These are phyloP conservation scores for Rallus limicola DNA, from an alignment of 2,113 vertebrate genomes.

Conservation along the genomic window DNA sequence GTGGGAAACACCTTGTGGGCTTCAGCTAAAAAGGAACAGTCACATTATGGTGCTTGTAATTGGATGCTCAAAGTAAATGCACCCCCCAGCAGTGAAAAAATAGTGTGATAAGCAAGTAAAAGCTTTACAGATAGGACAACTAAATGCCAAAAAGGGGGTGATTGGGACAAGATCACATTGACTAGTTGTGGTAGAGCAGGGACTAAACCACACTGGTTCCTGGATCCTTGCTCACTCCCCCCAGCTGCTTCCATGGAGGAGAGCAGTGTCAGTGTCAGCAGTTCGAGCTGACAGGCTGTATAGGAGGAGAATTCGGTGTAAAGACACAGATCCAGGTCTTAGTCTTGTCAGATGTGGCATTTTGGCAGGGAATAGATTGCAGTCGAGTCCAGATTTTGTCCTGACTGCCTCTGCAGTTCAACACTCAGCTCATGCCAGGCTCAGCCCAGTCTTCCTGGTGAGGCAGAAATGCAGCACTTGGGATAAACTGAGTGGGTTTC, in stretches of 20 bases:
- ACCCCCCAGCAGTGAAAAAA: fast-evolving
- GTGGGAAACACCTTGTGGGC: neutral
- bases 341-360: neutral
- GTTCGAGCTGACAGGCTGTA: fast-evolving
- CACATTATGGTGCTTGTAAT: neutral
- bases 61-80: neutral
- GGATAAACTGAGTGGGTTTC: neutral
- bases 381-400: neutral
- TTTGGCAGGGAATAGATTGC: neutral
- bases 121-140: neutral
- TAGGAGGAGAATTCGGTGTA: neutral
- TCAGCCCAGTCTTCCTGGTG: neutral
- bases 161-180: neutral
- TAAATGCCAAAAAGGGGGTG: neutral
- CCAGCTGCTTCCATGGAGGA: neutral
- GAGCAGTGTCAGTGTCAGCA: neutral
- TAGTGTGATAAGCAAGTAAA: neutral
- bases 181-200: neutral
- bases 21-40: neutral
- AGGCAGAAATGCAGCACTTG: neutral
- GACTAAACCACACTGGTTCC: neutral
- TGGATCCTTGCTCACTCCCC: fast-evolving
- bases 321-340: neutral
- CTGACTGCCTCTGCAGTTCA: neutral
- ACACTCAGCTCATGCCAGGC: neutral